Percentiles rank a stretch among this genome's conserved stretches.
Evolutionary conservation across 2,113 vertebrate genomes (phyloP).

Genomic region (Acrocephalus kingi): DNA sequence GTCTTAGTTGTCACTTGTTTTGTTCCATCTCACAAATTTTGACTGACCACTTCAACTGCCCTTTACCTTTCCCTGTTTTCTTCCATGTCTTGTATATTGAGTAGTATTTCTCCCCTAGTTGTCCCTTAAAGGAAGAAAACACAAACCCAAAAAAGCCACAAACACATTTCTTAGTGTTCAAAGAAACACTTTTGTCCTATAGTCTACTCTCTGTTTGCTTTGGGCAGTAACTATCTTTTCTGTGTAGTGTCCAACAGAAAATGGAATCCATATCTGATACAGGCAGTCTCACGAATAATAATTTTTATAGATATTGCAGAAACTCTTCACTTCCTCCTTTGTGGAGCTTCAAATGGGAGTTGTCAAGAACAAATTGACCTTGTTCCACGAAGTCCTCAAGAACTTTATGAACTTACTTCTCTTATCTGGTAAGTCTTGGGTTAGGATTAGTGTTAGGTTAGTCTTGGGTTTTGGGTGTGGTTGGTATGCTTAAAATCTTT

Average conservation of each 20-base stretch:
- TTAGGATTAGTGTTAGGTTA: neutral
- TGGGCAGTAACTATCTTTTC: neutral
- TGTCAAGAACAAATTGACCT: slow-evolving; percentile 99
- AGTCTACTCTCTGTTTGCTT: neutral
- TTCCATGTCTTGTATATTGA: neutral
- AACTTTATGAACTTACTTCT: slow-evolving; percentile 97
- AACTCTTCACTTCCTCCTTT: slow-evolving; percentile 95
- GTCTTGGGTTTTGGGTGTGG: neutral
- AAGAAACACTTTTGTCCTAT: neutral
- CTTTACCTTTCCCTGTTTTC: neutral
- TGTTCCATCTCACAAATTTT: neutral
- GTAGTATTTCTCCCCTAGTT: neutral
- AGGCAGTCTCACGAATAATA: neutral
- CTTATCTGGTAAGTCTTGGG: slow-evolving; percentile 89
- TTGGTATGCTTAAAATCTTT: neutral
- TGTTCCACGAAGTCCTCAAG: slow-evolving; percentile 96
- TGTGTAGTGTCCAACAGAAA: neutral
- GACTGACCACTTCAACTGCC: neutral
- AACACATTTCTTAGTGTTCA: neutral
- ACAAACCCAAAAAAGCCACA: neutral
- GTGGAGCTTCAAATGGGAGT: slow-evolving; percentile 95
- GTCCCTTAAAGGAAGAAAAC: neutral
- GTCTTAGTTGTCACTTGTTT: neutral
- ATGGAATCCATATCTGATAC: neutral
- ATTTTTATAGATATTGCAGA: slow-evolving; percentile 92